Evolutionary conservation across 2,888 invertebrate genomes (phyloP).

Genomic region (Dryadula phaetusa): DNA sequence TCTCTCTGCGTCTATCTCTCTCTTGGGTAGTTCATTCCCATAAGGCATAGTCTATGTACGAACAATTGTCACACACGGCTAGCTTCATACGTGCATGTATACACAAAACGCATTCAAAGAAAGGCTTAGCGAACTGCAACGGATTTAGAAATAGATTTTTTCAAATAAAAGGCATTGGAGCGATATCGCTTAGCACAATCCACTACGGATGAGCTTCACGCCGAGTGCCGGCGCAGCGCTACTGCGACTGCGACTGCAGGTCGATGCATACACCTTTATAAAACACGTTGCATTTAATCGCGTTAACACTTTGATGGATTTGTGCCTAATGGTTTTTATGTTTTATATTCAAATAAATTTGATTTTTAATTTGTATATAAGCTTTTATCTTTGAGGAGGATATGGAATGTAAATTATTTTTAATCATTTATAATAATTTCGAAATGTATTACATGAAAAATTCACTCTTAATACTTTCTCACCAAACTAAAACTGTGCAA

Average conservation of each 20-base stretch:
- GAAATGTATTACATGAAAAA: too few relatives aligned
- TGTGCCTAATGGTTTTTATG: neutral
- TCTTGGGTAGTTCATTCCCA: neutral
- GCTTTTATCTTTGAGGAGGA: too few relatives aligned
- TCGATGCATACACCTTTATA: neutral
- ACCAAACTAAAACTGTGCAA: too few relatives aligned
- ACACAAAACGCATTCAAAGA: slow-evolving; percentile 20
- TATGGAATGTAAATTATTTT: too few relatives aligned
- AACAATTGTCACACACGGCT: neutral
- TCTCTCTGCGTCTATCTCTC: too few relatives aligned
- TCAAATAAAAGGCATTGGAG: slow-evolving; percentile 16
- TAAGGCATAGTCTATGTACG: neutral
- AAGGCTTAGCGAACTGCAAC: slow-evolving; percentile 17
- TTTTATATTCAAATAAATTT: too few relatives aligned
- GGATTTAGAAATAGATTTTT: slow-evolving; percentile 16
- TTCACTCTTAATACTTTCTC: too few relatives aligned
- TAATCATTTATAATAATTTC: too few relatives aligned
- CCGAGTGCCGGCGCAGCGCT: neutral
- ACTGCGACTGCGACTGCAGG: neutral
- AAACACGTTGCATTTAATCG: slow-evolving; percentile 27
- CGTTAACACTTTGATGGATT: slow-evolving; percentile 2
- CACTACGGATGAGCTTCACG: slow-evolving; percentile 20
- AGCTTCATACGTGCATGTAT: neutral
- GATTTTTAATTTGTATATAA: too few relatives aligned
- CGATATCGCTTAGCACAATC: slow-evolving; percentile 23